These are phyloP conservation scores for Oscheius sp. DNA, from an alignment of 2,888 invertebrate species.

Conservation along the genomic window DNA sequence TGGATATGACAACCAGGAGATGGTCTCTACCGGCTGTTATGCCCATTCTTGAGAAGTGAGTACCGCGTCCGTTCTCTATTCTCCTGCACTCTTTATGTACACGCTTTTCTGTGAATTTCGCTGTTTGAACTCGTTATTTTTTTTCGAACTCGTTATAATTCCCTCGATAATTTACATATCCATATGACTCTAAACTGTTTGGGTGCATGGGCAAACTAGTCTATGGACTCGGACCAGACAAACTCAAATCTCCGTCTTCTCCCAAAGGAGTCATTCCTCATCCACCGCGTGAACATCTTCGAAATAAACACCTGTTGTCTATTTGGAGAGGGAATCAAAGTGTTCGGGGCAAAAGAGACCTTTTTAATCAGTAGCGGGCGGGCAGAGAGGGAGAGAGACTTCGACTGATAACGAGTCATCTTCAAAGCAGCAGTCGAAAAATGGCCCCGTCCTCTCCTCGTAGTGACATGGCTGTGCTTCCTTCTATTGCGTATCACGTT, in stretches of 20 bases:
- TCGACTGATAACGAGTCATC: not conserved
- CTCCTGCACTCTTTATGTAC: not conserved
- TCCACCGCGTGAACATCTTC: not conserved
- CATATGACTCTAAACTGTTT: no score
- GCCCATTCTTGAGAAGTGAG: conserved; percentile 26
- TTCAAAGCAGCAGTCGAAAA: conserved; percentile 11
- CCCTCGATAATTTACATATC: not conserved
- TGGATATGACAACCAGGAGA: conserved; percentile 5
- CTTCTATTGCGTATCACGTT: conserved; percentile 36
- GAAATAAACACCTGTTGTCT: not conserved
- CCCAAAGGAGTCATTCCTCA: not conserved
- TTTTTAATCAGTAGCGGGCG: conserved; percentile 32
- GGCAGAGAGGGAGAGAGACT: conserved; percentile 22
- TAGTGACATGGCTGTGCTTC: conserved; percentile 22
- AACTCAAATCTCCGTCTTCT: not conserved
- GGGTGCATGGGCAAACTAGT: not conserved
- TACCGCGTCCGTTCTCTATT: not conserved
- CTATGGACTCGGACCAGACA: not conserved
- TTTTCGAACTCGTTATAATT: not conserved
- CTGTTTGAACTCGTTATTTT: not conserved
- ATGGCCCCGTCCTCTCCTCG: conserved; percentile 19
- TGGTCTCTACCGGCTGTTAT: conserved; percentile 32
- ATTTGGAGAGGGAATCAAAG: not conserved
- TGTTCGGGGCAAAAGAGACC: no score
- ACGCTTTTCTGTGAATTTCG: not conserved